Percentiles rank a stretch among this genome's conserved stretches.
Conservation (phyloP, 2,797 vertebrate species). For the Acipenser transmontanus region DNA sequence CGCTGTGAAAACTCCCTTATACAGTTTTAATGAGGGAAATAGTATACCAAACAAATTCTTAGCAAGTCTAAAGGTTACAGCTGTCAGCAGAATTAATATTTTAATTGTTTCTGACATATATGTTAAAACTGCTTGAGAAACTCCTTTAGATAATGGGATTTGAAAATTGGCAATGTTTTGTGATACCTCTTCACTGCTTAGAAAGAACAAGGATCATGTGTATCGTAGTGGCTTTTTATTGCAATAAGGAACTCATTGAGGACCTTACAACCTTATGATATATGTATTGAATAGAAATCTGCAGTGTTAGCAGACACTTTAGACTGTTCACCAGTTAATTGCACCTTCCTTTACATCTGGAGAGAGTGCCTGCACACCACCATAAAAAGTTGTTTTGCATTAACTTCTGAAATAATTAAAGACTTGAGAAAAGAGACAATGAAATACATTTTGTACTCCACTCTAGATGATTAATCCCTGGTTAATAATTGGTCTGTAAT, state of each 20-base stretch:
- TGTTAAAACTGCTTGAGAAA: not conserved
- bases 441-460: too few species aligned
- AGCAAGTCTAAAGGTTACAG: not conserved
- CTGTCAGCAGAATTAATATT: not conserved
- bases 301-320: not conserved
- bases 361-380: too few species aligned
- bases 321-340: not conserved
- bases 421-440: not conserved
- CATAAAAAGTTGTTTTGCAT: not conserved
- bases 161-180: conserved; percentile 1
- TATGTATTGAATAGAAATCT: not conserved
- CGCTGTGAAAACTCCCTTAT: not conserved
- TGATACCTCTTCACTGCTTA: not conserved
- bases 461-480: too few species aligned
- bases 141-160: not conserved
- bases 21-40: not conserved
- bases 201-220: not conserved
- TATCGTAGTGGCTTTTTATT: not conserved
- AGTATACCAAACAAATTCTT: not conserved
- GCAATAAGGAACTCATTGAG: conserved; percentile 1
- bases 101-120: conserved; percentile 1
- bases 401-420: not conserved
- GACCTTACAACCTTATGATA: not conserved
- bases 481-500: not conserved
- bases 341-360: not conserved